These are phyloP conservation scores for Bubalus kerabau DNA, from an alignment of 2,113 vertebrate genomes.

Conservation along the genomic window DNA sequence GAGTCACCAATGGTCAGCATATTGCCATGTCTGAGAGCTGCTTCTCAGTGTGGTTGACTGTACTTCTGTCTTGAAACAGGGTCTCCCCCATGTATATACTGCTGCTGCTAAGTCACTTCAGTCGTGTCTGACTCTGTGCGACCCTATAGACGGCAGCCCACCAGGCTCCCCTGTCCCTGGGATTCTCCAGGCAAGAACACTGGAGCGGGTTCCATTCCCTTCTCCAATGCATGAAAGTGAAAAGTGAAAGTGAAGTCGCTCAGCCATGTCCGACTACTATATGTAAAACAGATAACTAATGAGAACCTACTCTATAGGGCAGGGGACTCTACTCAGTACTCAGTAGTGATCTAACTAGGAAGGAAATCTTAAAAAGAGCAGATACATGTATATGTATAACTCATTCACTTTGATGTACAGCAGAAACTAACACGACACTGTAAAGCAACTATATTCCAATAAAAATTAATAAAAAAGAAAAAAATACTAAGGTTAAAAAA, in stretches of 20 bases:
- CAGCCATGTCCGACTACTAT: too few species aligned
- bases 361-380: not conserved
- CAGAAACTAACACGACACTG: not conserved
- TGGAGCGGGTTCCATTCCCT: too few species aligned
- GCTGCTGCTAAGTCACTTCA: too few species aligned
- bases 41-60: not conserved
- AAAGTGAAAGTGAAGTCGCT: too few species aligned
- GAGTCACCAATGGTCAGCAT: not conserved
- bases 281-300: not conserved
- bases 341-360: not conserved
- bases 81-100: not conserved
- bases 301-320: not conserved
- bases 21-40: not conserved
- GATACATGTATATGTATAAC: not conserved
- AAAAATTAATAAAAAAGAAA: not conserved
- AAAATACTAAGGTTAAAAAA: not conserved
- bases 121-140: too few species aligned
- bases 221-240: too few species aligned
- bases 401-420: not conserved
- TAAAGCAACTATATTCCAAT: not conserved
- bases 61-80: not conserved
- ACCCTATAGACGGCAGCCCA: too few species aligned
- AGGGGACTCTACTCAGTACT: not conserved
- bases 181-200: too few species aligned
- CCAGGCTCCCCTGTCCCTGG: too few species aligned